These are phyloP conservation scores for Congeria kusceri DNA, from an alignment of 2,888 invertebrate species.

Conservation along the genomic window DNA sequence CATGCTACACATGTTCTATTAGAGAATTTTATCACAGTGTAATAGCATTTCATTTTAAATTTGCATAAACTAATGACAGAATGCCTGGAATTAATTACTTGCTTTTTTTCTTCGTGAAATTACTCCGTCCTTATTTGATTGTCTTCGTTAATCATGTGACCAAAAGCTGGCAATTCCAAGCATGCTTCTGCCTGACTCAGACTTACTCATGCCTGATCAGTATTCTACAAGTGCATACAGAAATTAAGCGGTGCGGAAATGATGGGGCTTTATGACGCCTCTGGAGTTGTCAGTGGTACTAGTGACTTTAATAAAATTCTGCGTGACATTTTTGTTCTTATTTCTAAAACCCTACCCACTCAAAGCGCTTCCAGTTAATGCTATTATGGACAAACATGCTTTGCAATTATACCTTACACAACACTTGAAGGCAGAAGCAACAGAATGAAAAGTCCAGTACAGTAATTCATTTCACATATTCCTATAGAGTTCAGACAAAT, in stretches of 20 bases:
- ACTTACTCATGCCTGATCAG: constrained; percentile 50
- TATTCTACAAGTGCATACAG: constrained; percentile 59
- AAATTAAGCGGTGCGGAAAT: constrained; percentile 9
- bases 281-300: constrained; percentile 5
- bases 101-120: neutral
- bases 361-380: constrained; percentile 15
- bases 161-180: neutral
- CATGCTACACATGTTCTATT: constrained; percentile 25
- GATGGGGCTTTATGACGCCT: constrained; percentile 6
- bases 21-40: constrained; percentile 14
- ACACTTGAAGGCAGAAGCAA: too few relatives aligned
- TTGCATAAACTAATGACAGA: constrained; percentile 33
- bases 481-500: too few relatives aligned
- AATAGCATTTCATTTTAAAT: constrained; percentile 3
- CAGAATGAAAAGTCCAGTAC: too few relatives aligned
- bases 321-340: constrained; percentile 3
- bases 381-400: constrained; percentile 3
- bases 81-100: constrained; percentile 29
- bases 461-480: too few relatives aligned
- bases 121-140: constrained; percentile 25
- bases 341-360: constrained; percentile 9
- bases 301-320: neutral
- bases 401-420: too few relatives aligned
- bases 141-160: constrained; percentile 38
- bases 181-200: constrained; percentile 54